Evolutionary conservation across 1,140 invertebrate species (phyloP).

Genomic region (Onthophagus taurus): DNA sequence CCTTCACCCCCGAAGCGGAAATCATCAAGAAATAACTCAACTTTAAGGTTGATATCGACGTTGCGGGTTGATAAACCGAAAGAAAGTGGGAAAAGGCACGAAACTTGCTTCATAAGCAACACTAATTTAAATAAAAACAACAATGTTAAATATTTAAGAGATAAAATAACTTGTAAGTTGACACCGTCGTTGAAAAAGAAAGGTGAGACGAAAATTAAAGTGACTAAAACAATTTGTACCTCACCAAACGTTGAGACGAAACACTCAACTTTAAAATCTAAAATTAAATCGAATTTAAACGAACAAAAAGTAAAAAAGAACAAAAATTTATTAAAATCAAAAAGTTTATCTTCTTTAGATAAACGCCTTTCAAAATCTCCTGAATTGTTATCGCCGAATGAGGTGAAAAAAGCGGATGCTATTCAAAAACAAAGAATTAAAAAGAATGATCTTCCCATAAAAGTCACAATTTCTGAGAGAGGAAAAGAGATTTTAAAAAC

Average conservation of each 20-base stretch:
- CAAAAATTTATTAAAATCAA: conserved; percentile 19
- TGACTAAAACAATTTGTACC: conserved; percentile 37
- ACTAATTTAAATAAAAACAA: conserved; percentile 38
- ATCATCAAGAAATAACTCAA: conserved; percentile 64
- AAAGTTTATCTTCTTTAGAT: too few relatives aligned
- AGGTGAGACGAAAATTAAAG: conserved; percentile 31
- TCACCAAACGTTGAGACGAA: conserved; percentile 29
- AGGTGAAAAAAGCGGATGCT: conserved; percentile 45
- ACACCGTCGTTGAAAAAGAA: conserved; percentile 41
- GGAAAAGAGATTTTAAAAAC: conserved; percentile 32
- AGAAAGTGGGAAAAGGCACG: conserved; percentile 39
- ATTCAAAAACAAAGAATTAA: neutral
- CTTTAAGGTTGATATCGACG: conserved; percentile 53
- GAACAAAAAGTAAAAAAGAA: conserved; percentile 32
- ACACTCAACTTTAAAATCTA: conserved; percentile 15
- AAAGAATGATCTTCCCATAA: conserved; percentile 39
- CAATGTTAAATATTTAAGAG: conserved; percentile 45
- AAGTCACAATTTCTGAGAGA: conserved; percentile 40
- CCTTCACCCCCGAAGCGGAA: conserved; percentile 60
- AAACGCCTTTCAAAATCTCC: conserved; percentile 37
- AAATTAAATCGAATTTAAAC: conserved; percentile 32
- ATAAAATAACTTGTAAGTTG: conserved; percentile 48
- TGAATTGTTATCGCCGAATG: conserved; percentile 47
- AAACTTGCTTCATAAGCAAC: conserved; percentile 45
- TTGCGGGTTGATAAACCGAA: conserved; percentile 33